phyloP scores from a whole-genome alignment of 2,113 vertebrate genomes.

The Mus spicilegus region DNA sequence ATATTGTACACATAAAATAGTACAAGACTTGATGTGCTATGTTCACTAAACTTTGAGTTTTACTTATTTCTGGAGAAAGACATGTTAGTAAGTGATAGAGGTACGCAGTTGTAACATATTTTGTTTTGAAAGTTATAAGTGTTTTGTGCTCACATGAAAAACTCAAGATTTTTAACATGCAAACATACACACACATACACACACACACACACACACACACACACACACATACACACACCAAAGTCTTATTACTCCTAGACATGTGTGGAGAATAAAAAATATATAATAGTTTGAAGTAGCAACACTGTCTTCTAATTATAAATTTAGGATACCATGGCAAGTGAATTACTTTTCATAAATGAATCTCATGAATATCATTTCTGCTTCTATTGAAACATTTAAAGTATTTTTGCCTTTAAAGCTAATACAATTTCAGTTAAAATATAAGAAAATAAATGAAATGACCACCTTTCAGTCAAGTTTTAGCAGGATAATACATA shows the following conservation, averaged over 20 bases:
- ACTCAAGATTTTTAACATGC: conserved; percentile 66
- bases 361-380: neutral
- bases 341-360: conserved; percentile 3
- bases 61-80: conserved; percentile 69
- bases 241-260: conserved; percentile 47
- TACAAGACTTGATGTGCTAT: neutral
- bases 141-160: conserved; percentile 19
- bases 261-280: conserved; percentile 51
- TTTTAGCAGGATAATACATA: conserved; percentile 23
- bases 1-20: conserved; percentile 15
- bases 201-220: neutral
- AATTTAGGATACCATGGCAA: conserved; percentile 41
- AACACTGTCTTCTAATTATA: conserved; percentile 14
- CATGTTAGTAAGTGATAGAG: conserved; percentile 61
- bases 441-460: neutral
- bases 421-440: conserved; percentile 3
- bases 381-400: conserved; percentile 18
- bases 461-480: neutral
- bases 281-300: conserved; percentile 53
- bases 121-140: conserved; percentile 38
- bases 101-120: conserved; percentile 37
- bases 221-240: neutral
- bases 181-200: neutral
- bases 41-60: conserved; percentile 33
- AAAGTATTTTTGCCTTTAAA: conserved; percentile 35